A percentile compares a stretch with the other conserved stretches of the same genome.
Evolutionary conservation across 1,140 invertebrate species (phyloP).

Genomic region (Drosophila pandora): DNA sequence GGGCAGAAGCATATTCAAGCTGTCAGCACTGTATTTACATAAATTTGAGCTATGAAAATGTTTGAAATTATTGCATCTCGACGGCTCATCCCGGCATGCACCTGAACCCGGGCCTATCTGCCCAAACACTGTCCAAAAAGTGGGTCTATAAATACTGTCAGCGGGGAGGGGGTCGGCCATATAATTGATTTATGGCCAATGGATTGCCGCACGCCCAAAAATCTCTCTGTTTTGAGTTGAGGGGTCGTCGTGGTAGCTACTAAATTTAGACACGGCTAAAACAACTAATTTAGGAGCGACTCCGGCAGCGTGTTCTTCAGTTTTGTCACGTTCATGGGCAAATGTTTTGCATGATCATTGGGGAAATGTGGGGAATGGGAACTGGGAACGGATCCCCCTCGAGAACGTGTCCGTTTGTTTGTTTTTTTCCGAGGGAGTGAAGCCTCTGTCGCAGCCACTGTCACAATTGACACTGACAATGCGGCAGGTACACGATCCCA

Average conservation of each 20-base stretch:
- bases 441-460: conserved; percentile 57
- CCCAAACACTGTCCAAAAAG: conserved; percentile 12
- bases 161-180: conserved; percentile 24
- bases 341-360: conserved; percentile 54
- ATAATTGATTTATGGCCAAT: conserved; percentile 81
- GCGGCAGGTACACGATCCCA: conserved; percentile 74
- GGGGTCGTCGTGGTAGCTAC: conserved; percentile 23
- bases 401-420: conserved; percentile 71
- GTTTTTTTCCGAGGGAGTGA: conserved; percentile 53
- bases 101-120: conserved; percentile 48
- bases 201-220: conserved; percentile 62
- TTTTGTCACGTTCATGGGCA: conserved; percentile 79
- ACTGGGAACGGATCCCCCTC: neutral
- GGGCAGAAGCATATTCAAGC: conserved; percentile 36
- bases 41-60: conserved; percentile 60
- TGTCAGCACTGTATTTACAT: conserved; percentile 59
- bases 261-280: conserved; percentile 78
- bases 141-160: conserved; percentile 33
- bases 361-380: conserved; percentile 1
- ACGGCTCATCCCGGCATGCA: conserved; percentile 38
- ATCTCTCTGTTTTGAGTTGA: conserved; percentile 8
- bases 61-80: conserved; percentile 50
- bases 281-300: conserved; percentile 76
- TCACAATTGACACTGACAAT: conserved; percentile 81
- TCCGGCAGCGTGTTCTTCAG: conserved; percentile 60